Evolutionary conservation across 2,888 invertebrate genomes (phyloP), one percentile per base, ranked within the genome.

Genomic region (Mamestra brassicae): DNA sequence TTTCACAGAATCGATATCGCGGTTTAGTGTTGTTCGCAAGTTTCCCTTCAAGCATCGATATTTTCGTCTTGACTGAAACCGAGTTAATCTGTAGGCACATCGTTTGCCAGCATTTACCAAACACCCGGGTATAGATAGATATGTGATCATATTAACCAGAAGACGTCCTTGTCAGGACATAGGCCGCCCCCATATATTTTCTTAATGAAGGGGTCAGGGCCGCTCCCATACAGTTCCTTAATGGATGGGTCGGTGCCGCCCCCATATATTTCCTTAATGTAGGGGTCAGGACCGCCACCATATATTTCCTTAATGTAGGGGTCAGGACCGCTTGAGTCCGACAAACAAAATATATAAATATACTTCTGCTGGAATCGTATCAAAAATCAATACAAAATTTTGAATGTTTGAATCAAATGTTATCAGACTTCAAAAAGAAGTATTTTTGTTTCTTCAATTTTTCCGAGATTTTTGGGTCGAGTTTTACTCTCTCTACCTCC

Each of bases 291-390:
- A 61, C 85, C 54, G 85, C 85, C 47, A 13, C 47, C 47, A 47
- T 47, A 47, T 47, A 69, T 47, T 65, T 52, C 71, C 71, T 71
- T 84, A 52, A 82, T 17, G 77, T 62, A 62, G 54, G 77, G 71
- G 68, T 76, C 85, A 42, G 78, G 76, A 68, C 85, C 54, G 85
- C 85, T 81, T 81, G 76, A 83, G 61, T 80, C 61, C 80, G 78
- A 80, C 68, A 80, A 80, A 83, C 73, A 66, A 73, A 54, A 79
- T 83, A 68, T 78, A 68, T 54, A 68, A 73, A 80, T 80, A 83
- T 26, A 61, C 55, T 60, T 67, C 26, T 60, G 83, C 73, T 61
- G 63, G 54, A 61, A 81, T 45, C 58, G 52, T 68, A 76, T 76
- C 36, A 64, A 60, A 26, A 47, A 5, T 58, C 15, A 64, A 26